Conservation (phyloP, 1,140 invertebrate genomes). For the Hyposmocoma kahamanoa region DNA sequence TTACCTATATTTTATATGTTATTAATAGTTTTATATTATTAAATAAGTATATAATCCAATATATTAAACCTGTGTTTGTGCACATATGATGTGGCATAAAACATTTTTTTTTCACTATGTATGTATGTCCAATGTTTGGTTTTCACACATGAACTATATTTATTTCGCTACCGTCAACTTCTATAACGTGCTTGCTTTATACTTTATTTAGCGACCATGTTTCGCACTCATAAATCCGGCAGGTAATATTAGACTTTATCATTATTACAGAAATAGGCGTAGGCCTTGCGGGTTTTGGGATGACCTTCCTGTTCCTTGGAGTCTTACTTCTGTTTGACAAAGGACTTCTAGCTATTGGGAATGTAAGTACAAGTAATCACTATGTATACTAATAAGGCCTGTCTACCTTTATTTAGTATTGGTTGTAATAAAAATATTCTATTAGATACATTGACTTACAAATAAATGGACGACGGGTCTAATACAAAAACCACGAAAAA, state of each 20-base stretch:
- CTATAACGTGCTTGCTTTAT: not conserved
- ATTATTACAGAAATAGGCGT: slow-evolving; percentile 94
- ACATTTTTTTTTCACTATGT: not conserved
- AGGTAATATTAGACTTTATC: not conserved
- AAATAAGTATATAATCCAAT: no score
- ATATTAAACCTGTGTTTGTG: no score
- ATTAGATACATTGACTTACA: no score
- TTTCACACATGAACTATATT: not conserved
- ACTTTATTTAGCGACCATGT: not conserved
- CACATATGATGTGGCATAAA: not conserved
- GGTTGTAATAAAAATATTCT: no score
- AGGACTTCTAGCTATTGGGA: slow-evolving; percentile 97
- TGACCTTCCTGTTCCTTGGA: slow-evolving; percentile 96
- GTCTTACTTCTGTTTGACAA: slow-evolving; percentile 97
- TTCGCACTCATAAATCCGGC: not conserved
- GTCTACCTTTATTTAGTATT: no score
- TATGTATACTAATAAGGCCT: no score
- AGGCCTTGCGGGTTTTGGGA: slow-evolving; percentile 95
- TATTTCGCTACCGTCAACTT: not conserved
- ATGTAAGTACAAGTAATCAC: slow-evolving; percentile 83
- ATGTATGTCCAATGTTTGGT: not conserved
- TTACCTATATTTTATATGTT: no score
- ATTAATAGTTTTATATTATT: no score
- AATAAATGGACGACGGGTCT: no score
- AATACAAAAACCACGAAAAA: no score